Base-by-base conservation (phyloP, 2,797 vertebrate genomes). In the Rhinophrynus dorsalis region DNA sequence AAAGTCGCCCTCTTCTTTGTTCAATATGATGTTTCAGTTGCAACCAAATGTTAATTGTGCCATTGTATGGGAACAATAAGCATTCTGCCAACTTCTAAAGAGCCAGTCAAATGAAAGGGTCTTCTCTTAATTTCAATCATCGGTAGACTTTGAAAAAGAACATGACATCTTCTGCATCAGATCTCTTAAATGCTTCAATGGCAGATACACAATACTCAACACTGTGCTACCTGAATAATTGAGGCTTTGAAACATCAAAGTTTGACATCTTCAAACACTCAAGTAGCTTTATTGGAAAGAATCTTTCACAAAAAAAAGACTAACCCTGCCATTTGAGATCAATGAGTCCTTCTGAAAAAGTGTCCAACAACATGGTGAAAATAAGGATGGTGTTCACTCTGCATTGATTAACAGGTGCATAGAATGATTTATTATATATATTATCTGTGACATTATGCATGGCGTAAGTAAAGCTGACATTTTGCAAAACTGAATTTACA, bases 211-310 rank as follows among this genome's bases (percentile, higher is more conserved):
- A 85, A 80, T 83, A 74, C 78, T 81, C 77, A 70, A 72, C 79
- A 81, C 75, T 75, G 77, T 82, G 79, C 78, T 87, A 85, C 83
- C 82, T 85, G 85, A 84, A 86, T 89, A 88, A 90, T 77, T 86
- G 79, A 88, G 77, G 51, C 80, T 91, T 87, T 87, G 84, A 90
- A 86, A 83, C 79, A 86, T 88, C 82, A 90, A 89, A 90, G 83
- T 75, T 74, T 78, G 79, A 80, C 68, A 86, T 78, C 84, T 90
- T 90, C 86, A 90, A 89, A 87, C 51, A 70, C 67, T 82, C 77
- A 82, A 82, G 78, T 80, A 87, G 79, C 52, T 82, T 85, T 83
- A 84, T 88, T 83, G 82, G 78, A 90, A 89, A 84, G 77, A 83
- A 77, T 79, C 66, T 78, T 80, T 80, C 73, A 84, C 76, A 77